Evolutionary conservation across 2,113 vertebrate genomes (phyloP).

Genomic region (Labeo catla): DNA sequence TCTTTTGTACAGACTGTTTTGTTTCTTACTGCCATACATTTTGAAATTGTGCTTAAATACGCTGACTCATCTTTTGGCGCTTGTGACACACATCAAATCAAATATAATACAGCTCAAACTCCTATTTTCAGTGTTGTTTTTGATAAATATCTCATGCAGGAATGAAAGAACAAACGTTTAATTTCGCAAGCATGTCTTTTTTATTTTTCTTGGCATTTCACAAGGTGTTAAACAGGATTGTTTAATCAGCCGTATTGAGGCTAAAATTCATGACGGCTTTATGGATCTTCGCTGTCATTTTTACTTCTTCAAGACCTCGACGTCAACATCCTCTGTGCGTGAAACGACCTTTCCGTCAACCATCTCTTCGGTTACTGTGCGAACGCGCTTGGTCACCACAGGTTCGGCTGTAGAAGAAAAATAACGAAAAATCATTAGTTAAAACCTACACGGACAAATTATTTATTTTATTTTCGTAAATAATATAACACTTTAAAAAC

Average conservation of each 20-base stretch:
- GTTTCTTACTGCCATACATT: not conserved
- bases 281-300: not conserved
- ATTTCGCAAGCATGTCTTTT: conserved; percentile 33
- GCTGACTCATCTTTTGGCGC: not conserved
- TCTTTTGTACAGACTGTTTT: conserved; percentile 15
- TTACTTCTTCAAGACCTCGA: conserved; percentile 43
- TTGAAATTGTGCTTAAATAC: not conserved
- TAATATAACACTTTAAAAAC: not conserved
- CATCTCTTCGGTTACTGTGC: conserved; percentile 79
- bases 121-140: conserved; percentile 15
- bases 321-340: conserved; percentile 66
- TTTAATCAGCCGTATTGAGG: not conserved
- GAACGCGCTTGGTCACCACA: conserved; percentile 73
- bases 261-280: not conserved
- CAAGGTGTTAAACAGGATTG: not conserved
- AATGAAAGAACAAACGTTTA: not conserved
- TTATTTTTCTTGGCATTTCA: not conserved
- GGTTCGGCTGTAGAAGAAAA: conserved; percentile 62
- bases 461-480: too few relatives aligned
- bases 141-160: not conserved
- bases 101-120: conserved; percentile 13
- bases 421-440: not conserved
- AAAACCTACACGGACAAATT: not conserved
- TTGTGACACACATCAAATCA: conserved; percentile 5
- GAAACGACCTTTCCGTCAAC: conserved; percentile 80